phyloP scores from a whole-genome alignment of 2,888 invertebrate genomes.

The Zeuzera pyrina region DNA sequence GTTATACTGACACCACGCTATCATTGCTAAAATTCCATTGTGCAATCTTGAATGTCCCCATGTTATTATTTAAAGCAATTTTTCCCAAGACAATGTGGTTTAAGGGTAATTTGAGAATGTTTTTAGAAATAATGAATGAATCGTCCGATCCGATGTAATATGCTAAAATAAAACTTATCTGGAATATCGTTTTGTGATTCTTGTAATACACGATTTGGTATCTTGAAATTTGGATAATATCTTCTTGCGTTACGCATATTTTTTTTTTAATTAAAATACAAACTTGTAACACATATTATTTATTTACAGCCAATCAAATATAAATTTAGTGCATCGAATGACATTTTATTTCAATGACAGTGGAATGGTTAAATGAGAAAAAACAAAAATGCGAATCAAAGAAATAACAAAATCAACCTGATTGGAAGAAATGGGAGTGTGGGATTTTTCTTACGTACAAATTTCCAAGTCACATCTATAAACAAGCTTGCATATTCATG shows the following conservation, averaged over 20 bases:
- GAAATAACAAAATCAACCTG: constrained; percentile 35
- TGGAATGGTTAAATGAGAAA: constrained; percentile 23
- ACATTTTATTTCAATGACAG: constrained; percentile 12
- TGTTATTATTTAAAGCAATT: constrained; percentile 34
- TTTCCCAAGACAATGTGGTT: constrained; percentile 63
- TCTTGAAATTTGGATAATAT: neutral
- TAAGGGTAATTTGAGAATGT: constrained; percentile 58
- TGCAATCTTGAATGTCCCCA: constrained; percentile 53
- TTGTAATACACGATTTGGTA: neutral
- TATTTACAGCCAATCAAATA: constrained; percentile 40
- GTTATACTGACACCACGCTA: constrained; percentile 53
- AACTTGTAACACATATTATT: constrained; percentile 8
- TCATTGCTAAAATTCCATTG: constrained; percentile 63
- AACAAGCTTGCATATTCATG: constrained; percentile 64
- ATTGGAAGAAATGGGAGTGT: constrained; percentile 48
- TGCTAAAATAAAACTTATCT: constrained; percentile 18
- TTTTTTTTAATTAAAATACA: too few relatives aligned
- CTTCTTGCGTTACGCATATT: too few relatives aligned
- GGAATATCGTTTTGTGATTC: constrained; percentile 1
- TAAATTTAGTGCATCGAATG: constrained; percentile 21
- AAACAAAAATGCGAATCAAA: constrained; percentile 29
- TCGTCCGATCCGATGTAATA: constrained; percentile 52
- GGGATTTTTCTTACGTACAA: constrained; percentile 61
- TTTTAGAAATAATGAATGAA: constrained; percentile 60
- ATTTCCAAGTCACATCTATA: constrained; percentile 61